Base-by-base conservation (phyloP, 2,888 invertebrate genomes). In the Drosophila birchii region DNA sequence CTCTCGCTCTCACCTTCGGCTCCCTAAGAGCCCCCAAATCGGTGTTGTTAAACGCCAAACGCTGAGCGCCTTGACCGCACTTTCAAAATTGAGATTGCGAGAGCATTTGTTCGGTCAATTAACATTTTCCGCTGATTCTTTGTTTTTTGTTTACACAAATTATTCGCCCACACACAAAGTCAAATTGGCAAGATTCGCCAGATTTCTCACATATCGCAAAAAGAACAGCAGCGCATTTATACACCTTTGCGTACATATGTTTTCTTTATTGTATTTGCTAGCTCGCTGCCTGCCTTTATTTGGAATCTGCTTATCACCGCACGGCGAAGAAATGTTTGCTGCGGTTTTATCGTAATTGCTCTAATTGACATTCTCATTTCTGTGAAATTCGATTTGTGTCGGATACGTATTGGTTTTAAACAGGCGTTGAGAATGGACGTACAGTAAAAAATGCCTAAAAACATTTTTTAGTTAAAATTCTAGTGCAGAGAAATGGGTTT, bases 41-140 rank as follows among this genome's bases (percentile, higher is more conserved):
- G 54, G 78, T 82, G 86, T 72, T 87, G 81, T 57, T 79, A 78
- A 80, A 75, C 78, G 61, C 44, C 41, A 49, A 76, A 75, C 82
- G 82, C 82, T 75, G 82, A 59, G 66, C 26, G n/a, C 53, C 20
- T 53, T 49, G 34, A 38, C 64, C 57, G 58, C 26, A 39, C 58
- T 54, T 73, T 73, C 54, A 14, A 64, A 66, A 45, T 32, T 18
- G 53, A 32, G 18, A 23, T 58, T 55, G 32, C 26, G 51, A 53
- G 51, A 18, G 41, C 45, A 32, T 38, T 51, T 26, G 26, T 8
- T 14, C 63, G 44, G 32, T 23, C 16, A 53, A 47, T 54, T 45
- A 45, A 29, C 26, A 18, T 44, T 53, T 43, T 32, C 41, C n/a
- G 63, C 51, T 20, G 38, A 16, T 14, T 26, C 34, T 23, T n/a